Conservation (phyloP, 2,797 vertebrate species). For the Peromyscus attwateri region DNA sequence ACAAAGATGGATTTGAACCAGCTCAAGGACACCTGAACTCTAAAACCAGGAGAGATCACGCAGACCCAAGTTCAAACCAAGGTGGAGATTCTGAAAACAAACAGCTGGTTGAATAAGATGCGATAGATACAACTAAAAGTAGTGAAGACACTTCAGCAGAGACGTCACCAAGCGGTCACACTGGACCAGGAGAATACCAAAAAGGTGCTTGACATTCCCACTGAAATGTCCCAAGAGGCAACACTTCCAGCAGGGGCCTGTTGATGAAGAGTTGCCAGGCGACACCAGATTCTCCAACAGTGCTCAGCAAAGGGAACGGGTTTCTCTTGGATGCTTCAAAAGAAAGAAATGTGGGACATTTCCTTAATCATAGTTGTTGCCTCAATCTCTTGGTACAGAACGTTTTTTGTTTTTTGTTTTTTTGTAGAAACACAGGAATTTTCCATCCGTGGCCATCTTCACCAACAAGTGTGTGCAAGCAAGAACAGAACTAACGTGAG, state of each 20-base stretch:
- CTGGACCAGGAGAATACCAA: not conserved
- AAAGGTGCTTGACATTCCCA: slow-evolving; percentile 47
- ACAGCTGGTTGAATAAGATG: slow-evolving; percentile 35
- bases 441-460: slow-evolving; percentile 95
- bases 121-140: not conserved
- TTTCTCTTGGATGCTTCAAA: slow-evolving; percentile 93
- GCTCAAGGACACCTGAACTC: slow-evolving; percentile 74
- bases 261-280: slow-evolving; percentile 74
- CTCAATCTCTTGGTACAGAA: slow-evolving; percentile 96
- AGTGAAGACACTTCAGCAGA: slow-evolving; percentile 67
- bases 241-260: not conserved
- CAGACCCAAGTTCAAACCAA: slow-evolving; percentile 72
- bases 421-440: slow-evolving; percentile 93
- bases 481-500: no score
- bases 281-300: slow-evolving; percentile 52
- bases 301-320: slow-evolving; percentile 58
- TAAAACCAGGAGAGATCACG: slow-evolving; percentile 79
- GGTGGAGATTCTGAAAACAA: slow-evolving; percentile 58
- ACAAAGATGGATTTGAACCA: slow-evolving; percentile 40
- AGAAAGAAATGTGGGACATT: slow-evolving; percentile 96
- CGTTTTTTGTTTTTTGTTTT: slow-evolving; percentile 91
- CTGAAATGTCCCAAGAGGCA: slow-evolving; percentile 62
- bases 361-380: slow-evolving; percentile 95
- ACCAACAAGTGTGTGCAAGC: slow-evolving; percentile 93
- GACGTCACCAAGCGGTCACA: slow-evolving; percentile 27